Evolutionary conservation across 2,888 invertebrate species (phyloP), one percentile per base, ranked within the genome.

Genomic region (Sesia bembeciformis): DNA sequence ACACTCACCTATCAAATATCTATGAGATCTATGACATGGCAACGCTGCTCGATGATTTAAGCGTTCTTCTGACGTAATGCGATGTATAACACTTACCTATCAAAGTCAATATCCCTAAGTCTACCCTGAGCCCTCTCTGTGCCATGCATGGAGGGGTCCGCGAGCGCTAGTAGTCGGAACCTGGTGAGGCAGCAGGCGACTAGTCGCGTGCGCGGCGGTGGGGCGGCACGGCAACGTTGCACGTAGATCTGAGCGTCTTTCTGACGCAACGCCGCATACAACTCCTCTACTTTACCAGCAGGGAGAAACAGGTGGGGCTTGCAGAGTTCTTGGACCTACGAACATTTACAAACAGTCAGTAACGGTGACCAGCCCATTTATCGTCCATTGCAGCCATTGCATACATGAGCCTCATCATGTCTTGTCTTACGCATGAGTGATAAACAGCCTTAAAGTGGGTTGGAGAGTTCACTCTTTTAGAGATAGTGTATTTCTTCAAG

Each of bases 211-310:
- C 91, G 60, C 84, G 91, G 66, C 90, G 91, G 78, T 91, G 94
- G 90, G 92, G 91, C 82, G 93, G 95, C 76, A 54, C 87, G 77
- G 42, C 78, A 74, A 0, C 88, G 72, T 78, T 98, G 97, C 56
- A 99, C 95, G 84, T 99, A 99, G 69, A 99, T 98, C 79, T 98
- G 97, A 0, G 97, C 96, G 81, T 97, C 97, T 74, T 96, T 97
- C 72, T 95, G 95, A 5, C 94, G 94, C 62, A 99, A 84, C 63
- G 95, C 96, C 0, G 93, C 92, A 78, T 97, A 96, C 6, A 99
- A 88, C 70, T 97, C 96, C 65, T 98, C 98, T 0, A 96, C 94
- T 72, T 96, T 96, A 2, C 93, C 95, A 5, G 94, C 94, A 0
- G 97, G 96, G 49, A 97, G 90, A 63, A 97, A 91, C 4, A 97